These are phyloP conservation scores for Erythrolamprus reginae DNA, from an alignment of 2,113 vertebrate genomes.

Conservation along the genomic window DNA sequence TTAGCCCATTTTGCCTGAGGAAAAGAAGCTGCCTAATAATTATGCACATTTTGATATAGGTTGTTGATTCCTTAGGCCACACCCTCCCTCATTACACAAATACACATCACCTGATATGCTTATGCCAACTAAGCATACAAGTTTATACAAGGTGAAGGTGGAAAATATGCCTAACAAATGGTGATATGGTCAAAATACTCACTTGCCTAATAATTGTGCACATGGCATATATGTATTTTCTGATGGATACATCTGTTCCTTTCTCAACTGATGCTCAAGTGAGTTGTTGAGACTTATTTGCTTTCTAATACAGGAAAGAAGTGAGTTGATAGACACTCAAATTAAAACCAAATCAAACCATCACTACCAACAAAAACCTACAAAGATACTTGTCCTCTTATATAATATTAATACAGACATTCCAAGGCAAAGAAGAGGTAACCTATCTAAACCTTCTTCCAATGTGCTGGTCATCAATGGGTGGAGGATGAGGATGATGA, in stretches of 20 bases:
- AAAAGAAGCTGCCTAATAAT: too few relatives aligned
- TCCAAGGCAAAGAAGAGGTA: not conserved
- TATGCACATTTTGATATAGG: too few relatives aligned
- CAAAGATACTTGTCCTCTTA: not conserved
- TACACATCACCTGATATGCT: too few relatives aligned
- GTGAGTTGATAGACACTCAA: not conserved
- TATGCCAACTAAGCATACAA: too few relatives aligned
- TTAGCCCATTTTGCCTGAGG: too few relatives aligned
- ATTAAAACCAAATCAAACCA: not conserved
- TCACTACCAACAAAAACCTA: not conserved
- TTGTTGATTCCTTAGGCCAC: too few relatives aligned
- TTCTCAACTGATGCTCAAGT: not conserved
- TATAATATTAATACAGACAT: slow-evolving; percentile 37
- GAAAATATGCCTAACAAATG: too few relatives aligned
- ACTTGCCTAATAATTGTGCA: too few relatives aligned
- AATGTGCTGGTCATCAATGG: slow-evolving; percentile 6
- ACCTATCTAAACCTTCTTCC: slow-evolving; percentile 28
- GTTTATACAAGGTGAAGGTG: too few relatives aligned
- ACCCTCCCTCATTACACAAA: too few relatives aligned
- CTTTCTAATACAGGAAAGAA: not conserved
- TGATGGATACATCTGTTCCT: not conserved
- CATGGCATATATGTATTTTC: not conserved
- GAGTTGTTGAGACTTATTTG: not conserved
- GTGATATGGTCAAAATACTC: too few relatives aligned
- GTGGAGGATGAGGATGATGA: too few relatives aligned